Conservation (phyloP, 2,888 invertebrate genomes). For the Eudemis profundana region DNA sequence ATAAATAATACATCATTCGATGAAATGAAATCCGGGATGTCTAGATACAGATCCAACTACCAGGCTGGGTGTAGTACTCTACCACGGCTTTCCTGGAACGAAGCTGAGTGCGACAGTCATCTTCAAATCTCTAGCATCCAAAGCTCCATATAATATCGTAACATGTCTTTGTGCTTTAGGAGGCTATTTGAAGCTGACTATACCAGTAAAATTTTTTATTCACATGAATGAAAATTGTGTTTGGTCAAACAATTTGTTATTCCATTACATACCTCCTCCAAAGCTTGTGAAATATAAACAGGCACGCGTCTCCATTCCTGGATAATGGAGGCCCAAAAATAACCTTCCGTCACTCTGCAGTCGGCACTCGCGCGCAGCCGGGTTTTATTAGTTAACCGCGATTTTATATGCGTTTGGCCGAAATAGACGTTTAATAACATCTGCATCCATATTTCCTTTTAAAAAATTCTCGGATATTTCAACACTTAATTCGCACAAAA, state of each 20-base stretch:
- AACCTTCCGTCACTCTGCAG: conserved; percentile 73
- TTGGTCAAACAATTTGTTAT: conserved; percentile 2
- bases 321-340: conserved; percentile 81
- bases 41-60: too few species aligned
- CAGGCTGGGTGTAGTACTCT: too few species aligned
- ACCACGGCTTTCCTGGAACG: too few species aligned
- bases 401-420: conserved; percentile 19
- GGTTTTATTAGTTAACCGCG: conserved; percentile 41
- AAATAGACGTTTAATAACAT: not conserved
- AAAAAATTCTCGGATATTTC: not conserved
- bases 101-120: too few species aligned
- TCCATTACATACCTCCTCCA: conserved; percentile 15
- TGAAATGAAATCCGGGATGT: too few species aligned
- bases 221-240: not conserved
- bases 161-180: too few species aligned
- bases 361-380: conserved; percentile 52
- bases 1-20: too few species aligned
- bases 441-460: not conserved
- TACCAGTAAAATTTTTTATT: not conserved
- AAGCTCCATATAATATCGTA: too few species aligned
- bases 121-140: too few species aligned
- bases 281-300: conserved; percentile 73
- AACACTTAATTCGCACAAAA: too few species aligned
- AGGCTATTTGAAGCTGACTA: too few species aligned
- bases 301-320: conserved; percentile 77